Base-by-base conservation (phyloP, 2,113 vertebrate genomes). In the Pseudonaja textilis region DNA sequence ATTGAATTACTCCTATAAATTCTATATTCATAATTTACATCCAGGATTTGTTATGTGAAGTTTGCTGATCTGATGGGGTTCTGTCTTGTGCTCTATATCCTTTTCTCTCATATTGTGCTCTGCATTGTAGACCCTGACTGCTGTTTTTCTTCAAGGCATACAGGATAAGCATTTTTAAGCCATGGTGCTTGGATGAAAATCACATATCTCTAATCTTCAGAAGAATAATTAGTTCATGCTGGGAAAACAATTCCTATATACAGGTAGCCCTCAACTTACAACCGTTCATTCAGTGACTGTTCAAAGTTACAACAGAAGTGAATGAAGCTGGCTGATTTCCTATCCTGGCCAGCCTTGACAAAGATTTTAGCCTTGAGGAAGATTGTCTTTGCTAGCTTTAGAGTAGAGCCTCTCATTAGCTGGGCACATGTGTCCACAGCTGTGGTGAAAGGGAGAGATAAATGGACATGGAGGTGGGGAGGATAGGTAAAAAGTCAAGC, bases 141-240 rank as follows among this genome's bases (percentile, higher is more conserved):
- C 97, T 97, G 96, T 98, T 97, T 97, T 95, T 97, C 95, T 95
- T 94, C 94, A 92, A 97, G 97, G 96, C 96, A 97, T 95, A 97
- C 96, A 97, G 97, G 97, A 97, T 92, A 96, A 96, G 96, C 96
- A 97, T 98, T 98, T 97, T 97, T 96, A 97, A 98, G 95, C 92
- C 96, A 97, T 94, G 97, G 95, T 59, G 96, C 94, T 97, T 97
- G 97, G 97, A 97, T 96, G 96, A 98, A 98, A 97, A 98, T 97
- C 97, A 97, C 96, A 97, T 94, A 95, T 93, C 96, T 93, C 96
- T 97, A 95, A 94, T 93, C 96, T 91, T 97, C 95, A 97, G 97
- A 97, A 95, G 96, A 96, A 94, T 11, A 96, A 95, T 96, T 96
- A 93, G 90, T 57, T 93, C 88, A 91, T 91, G 93, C 81, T 94